Percentiles rank a stretch among this genome's conserved stretches.
These are phyloP conservation scores for Azorinus chamasolen DNA, from an alignment of 2,888 invertebrate genomes.

Conservation along the genomic window DNA sequence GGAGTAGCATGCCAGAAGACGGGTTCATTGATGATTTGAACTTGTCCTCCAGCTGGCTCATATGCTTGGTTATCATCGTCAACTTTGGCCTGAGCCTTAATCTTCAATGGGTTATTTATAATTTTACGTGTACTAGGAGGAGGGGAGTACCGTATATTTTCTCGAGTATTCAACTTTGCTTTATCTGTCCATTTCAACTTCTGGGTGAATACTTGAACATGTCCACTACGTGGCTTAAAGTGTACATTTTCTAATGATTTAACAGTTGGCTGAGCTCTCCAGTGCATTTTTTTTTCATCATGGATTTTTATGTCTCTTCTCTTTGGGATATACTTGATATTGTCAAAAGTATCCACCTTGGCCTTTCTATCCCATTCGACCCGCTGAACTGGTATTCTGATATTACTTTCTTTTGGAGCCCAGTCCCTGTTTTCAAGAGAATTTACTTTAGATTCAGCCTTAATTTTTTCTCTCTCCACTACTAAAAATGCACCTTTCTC, in stretches of 20 bases:
- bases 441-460: slow-evolving; percentile 65
- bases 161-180: slow-evolving; percentile 65
- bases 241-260: slow-evolving; percentile 94
- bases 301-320: slow-evolving; percentile 62
- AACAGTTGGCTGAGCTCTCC: slow-evolving; percentile 94
- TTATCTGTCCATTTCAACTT: slow-evolving; percentile 72
- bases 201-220: slow-evolving; percentile 55
- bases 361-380: slow-evolving; percentile 56
- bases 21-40: slow-evolving; percentile 64
- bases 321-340: slow-evolving; percentile 59
- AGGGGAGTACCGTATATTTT: slow-evolving; percentile 54
- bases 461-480: slow-evolving; percentile 43
- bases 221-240: slow-evolving; percentile 68
- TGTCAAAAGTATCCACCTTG: slow-evolving; percentile 69
- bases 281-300: slow-evolving; percentile 66
- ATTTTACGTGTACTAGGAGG: slow-evolving; percentile 59
- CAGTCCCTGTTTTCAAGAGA: slow-evolving; percentile 72
- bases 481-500: slow-evolving; percentile 62
- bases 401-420: slow-evolving; percentile 65
- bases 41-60: slow-evolving; percentile 89
- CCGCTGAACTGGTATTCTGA: slow-evolving; percentile 55
- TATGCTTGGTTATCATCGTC: slow-evolving; percentile 88
- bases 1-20: slow-evolving; percentile 61
- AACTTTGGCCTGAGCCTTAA: slow-evolving; percentile 68
- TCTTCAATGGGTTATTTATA: slow-evolving; percentile 54